phyloP scores from a whole-genome alignment of 2,888 invertebrate genomes.

The Nomada hirtipes region DNA sequence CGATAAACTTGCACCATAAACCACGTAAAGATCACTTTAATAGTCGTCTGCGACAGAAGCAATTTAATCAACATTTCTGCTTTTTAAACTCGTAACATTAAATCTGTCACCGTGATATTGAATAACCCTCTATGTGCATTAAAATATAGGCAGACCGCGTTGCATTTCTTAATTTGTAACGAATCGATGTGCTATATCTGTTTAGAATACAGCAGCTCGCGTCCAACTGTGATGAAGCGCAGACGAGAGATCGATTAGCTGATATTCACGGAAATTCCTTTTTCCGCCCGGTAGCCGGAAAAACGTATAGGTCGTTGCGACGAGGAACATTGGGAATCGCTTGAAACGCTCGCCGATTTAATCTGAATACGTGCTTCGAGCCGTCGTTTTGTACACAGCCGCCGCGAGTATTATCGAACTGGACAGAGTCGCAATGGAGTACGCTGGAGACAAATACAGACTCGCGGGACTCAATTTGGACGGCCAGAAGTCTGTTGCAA shows the following conservation, averaged over 20 bases:
- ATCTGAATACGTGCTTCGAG: too few species aligned
- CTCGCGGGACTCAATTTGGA: neutral
- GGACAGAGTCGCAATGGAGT: neutral
- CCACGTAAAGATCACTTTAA: neutral
- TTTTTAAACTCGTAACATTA: too few species aligned
- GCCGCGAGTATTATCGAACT: neutral
- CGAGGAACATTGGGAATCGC: too few species aligned
- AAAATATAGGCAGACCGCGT: neutral
- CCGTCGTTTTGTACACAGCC: neutral
- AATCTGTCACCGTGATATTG: too few species aligned
- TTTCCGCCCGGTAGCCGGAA: too few species aligned
- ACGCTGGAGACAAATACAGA: neutral
- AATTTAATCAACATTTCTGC: slow-evolving; percentile 6
- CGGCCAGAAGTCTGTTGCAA: neutral
- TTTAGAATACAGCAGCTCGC: neutral
- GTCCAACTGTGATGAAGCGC: too few species aligned
- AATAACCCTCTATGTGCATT: neutral
- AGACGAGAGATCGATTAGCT: neutral
- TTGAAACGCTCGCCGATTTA: too few species aligned
- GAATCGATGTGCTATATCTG: neutral
- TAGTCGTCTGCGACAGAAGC: neutral
- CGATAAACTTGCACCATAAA: neutral
- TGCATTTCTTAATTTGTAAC: neutral
- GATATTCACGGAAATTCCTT: neutral
- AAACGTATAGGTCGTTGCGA: too few species aligned